Evolutionary conservation across 1,140 invertebrate genomes (phyloP), one percentile per base, ranked within the genome.

Genomic region (Akabosia matsudoensis): DNA sequence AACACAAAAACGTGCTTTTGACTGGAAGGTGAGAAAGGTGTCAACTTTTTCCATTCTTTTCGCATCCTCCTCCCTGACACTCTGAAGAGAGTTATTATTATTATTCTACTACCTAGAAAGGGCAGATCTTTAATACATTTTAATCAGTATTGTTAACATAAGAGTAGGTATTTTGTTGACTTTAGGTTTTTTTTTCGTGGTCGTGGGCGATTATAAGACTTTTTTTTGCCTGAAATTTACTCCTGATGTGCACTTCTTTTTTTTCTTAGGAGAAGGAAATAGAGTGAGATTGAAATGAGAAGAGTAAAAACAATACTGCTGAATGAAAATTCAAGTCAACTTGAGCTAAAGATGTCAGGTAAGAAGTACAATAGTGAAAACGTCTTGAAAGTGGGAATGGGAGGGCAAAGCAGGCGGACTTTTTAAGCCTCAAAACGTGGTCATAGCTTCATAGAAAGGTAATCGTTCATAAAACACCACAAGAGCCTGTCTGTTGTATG

Each of bases 1-100:
- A n/a, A n/a, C n/a, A n/a, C n/a, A n/a, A n/a, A 56, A 56, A 56
- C 14, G 54, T 30, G 61, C 61, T 67, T 67, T 67, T 67, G 61
- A 67, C 61, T 67, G 61, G 61, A 67, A 67, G 61, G 61, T 67
- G 61, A 67, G 61, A 67, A 67, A 67, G 61, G 61, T 67, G 61
- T 67, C 61, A 67, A 67, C 61, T 67, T 67, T 67, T 28, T 31
- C 37, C 7, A 30, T 67, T n/a, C 61, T 30, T 61, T 61, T n/a
- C n/a, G 37, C 61, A 16, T 31, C 24, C 61, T 67, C 61, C 30
- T 67, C 61, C n/a, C n/a, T n/a, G n/a, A 67, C 37, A 45, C 37
- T 45, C 37, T 45, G 7, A 18, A 45, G 37, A 45, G n/a, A n/a
- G n/a, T n/a, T n/a, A 45, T 45, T 45, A 45, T 45, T 45, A 45